Base-by-base conservation (phyloP, 2,113 vertebrate genomes). In the Tragelaphus strepsiceros region DNA sequence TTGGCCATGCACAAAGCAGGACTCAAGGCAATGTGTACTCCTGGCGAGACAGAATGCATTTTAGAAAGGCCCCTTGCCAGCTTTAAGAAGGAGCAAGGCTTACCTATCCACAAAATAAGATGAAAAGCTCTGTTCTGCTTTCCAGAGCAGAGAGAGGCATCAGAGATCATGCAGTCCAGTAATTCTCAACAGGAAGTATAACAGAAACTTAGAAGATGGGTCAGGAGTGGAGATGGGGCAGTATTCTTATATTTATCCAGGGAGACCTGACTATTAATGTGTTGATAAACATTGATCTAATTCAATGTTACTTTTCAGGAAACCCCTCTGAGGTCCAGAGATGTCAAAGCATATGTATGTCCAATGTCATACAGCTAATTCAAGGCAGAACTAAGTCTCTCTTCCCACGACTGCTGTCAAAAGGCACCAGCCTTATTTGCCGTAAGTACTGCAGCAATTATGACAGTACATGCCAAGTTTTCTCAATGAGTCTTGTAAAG, bases 391-490 rank as follows among this genome's bases (percentile, higher is more conserved):
- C 16, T 0, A 30, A n/a, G 71, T 90, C 51, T 87, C 49, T 30
- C 30, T 53, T 58, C 5, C 82, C 9, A 64, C 7, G 59, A 74
- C 24, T n/a, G 56, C 56, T 88, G 26, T 39, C 14, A 35, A 43
- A 49, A 86, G 71, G 30, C 96, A 97, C 94, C 98, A 97, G 82
- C 43, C 92, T 97, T 94, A 97, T 98, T 98, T 98, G 98, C 97
- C 95, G 94, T 92, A 97, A 97, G 94, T 92, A 98, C 91, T 92
- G 94, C 87, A 97, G 97, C 97, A 98, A 96, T 97, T 98, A 90
- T 97, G 97, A 97, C 88, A 88, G 0, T 2, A 96, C 96, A 91
- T 85, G 94, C 93, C 96, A 98, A 94, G 96, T 98, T 96, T 94
- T 98, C 96, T 96, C 97, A 96, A 64, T 21, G 56, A 49, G 30